Evolutionary conservation across 2,113 vertebrate species (phyloP), one percentile per base, ranked within the genome.

Genomic region (Nipponia nippon): DNA sequence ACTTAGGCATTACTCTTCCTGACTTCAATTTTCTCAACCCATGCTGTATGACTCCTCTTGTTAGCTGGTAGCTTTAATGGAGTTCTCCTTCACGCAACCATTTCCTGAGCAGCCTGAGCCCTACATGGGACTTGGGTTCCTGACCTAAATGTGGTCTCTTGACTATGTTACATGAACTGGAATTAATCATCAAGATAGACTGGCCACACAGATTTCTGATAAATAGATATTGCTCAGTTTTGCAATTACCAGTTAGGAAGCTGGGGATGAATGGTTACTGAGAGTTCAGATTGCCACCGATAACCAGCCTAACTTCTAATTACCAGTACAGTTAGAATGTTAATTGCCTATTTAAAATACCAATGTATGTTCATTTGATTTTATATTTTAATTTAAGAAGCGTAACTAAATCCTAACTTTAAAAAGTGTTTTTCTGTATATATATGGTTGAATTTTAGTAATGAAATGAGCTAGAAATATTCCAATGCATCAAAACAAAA

Each of bases 401-500:
- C 29, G 53, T 77, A 96, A 62, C 22, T 16, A 90, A 94, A 85
- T 11, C 34, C 27, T 90, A 44, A 78, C 93, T 89, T 76, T 18
- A 34, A 91, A 69, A 93, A 17, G 9, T 47, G 8, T 71, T 23
- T 65, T 4, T 52, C 40, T 42, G 5, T 69, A 7, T 61, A 8
- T 42, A 40, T 59, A 42, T 59, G 16, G 25, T 42, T 89, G 62
- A 56, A 66, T 90, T 91, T 94, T 73, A 72, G 77, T 61, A 72
- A 55, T 36, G 44, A 95, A 94, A 87, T 56, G 47, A 93, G 34
- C 49, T 76, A 72, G 49, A 82, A 94, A 72, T 82, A 94, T 52
- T 96, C 61, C 49, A 91, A 3, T 87, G 81, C 78, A 90, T 96
- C 95, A 95, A 90, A 96, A 58, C 75, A 90, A 95, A 95, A 90